Evolutionary conservation across 2,113 vertebrate species (phyloP).

Genomic region (Chlorodrepanis virens): DNA sequence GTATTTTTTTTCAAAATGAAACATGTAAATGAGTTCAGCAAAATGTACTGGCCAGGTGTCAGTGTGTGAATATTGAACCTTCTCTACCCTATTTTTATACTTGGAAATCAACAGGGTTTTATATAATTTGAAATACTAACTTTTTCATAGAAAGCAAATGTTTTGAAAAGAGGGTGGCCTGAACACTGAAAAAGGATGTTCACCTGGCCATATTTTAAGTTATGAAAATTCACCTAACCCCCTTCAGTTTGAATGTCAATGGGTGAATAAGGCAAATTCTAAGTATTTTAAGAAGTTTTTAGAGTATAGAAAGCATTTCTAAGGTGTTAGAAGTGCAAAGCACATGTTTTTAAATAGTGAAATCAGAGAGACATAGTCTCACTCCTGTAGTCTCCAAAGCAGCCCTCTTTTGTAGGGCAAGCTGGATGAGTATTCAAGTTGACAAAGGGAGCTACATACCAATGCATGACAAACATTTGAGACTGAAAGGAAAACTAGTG

Average conservation of each 20-base stretch:
- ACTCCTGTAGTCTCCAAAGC: background rate
- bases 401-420: background rate
- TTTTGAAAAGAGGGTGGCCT: background rate
- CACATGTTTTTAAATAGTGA: background rate
- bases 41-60: background rate
- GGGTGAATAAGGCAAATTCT: background rate
- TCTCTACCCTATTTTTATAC: background rate
- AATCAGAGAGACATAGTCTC: background rate
- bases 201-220: background rate
- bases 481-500: background rate
- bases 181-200: background rate
- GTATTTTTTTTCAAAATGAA: background rate
- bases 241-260: background rate
- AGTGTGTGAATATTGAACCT: background rate
- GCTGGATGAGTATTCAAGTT: background rate
- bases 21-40: background rate
- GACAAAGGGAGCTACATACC: background rate
- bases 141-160: background rate
- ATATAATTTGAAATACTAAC: background rate
- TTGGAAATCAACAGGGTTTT: background rate
- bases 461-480: background rate
- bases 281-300: background rate
- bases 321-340: background rate
- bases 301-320: background rate
- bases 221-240: background rate